Percentiles rank a stretch among this genome's conserved stretches.
These are phyloP conservation scores for Sparus aurata DNA, from an alignment of 2,797 vertebrate species.

Conservation along the genomic window DNA sequence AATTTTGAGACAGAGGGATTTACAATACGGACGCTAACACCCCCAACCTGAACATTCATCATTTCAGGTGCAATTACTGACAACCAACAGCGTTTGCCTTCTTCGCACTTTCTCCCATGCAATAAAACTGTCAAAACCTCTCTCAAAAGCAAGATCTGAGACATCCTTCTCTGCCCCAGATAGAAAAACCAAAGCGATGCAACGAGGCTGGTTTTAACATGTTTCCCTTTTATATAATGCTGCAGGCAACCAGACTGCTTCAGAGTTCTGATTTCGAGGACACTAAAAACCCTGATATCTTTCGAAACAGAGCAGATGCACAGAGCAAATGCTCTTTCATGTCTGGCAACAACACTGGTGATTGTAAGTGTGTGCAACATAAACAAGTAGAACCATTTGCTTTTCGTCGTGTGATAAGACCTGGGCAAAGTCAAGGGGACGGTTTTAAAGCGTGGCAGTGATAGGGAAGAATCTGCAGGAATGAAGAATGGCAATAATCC, in stretches of 20 bases:
- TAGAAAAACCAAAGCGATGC: conserved; percentile 52
- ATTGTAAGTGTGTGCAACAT: conserved; percentile 73
- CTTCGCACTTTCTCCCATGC: conserved; percentile 18
- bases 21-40: not conserved
- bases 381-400: conserved; percentile 58
- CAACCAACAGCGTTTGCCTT: not conserved
- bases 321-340: conserved; percentile 58
- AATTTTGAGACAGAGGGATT: conserved; percentile 10
- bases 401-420: conserved; percentile 66
- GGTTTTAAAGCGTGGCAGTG: conserved; percentile 31
- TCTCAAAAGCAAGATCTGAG: conserved; percentile 47
- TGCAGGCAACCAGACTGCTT: conserved; percentile 43
- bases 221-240: conserved; percentile 47
- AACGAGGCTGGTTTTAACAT: conserved; percentile 56
- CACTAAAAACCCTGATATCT: conserved; percentile 43
- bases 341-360: conserved; percentile 50
- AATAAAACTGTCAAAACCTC: conserved; percentile 56
- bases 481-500: conserved; percentile 50
- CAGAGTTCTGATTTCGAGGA: conserved; percentile 51
- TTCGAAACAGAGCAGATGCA: conserved; percentile 55
- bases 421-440: conserved; percentile 64
- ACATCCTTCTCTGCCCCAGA: conserved; percentile 52
- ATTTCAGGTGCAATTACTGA: conserved; percentile 37
- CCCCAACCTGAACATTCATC: conserved; percentile 22
- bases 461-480: conserved; percentile 56